These are phyloP conservation scores for Lamellibrachia luymesi DNA, from an alignment of 1,140 invertebrate genomes.

Conservation along the genomic window DNA sequence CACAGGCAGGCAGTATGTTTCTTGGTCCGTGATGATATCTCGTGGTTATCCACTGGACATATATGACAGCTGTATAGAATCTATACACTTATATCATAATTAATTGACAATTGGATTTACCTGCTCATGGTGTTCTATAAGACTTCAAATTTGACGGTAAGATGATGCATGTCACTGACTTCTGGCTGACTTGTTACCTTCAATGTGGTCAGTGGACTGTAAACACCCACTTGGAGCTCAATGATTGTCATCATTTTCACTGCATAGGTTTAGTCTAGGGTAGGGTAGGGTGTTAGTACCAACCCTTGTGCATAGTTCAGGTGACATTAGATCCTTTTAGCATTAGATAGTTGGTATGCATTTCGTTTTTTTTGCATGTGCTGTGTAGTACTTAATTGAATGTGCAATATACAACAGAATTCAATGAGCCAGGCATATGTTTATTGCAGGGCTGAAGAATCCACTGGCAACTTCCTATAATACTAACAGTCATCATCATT, in stretches of 20 bases:
- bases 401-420: neutral
- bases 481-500: neutral
- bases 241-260: neutral
- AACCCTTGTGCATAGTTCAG: neutral
- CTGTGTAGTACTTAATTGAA: neutral
- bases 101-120: neutral
- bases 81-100: neutral
- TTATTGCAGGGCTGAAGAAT: constrained; percentile 17
- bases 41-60: neutral
- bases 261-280: neutral
- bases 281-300: neutral
- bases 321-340: neutral
- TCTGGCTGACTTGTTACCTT: neutral
- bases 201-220: neutral
- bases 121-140: neutral
- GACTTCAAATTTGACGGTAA: neutral
- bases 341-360: neutral
- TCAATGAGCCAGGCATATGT: neutral
- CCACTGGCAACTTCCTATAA: neutral
- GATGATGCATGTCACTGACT: neutral
- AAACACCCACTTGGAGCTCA: neutral
- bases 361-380: neutral
- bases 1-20: neutral
- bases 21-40: neutral
- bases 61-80: neutral